These are phyloP conservation scores for Steatocranus sp. DNA, from an alignment of 2,797 vertebrate genomes.

Conservation along the genomic window DNA sequence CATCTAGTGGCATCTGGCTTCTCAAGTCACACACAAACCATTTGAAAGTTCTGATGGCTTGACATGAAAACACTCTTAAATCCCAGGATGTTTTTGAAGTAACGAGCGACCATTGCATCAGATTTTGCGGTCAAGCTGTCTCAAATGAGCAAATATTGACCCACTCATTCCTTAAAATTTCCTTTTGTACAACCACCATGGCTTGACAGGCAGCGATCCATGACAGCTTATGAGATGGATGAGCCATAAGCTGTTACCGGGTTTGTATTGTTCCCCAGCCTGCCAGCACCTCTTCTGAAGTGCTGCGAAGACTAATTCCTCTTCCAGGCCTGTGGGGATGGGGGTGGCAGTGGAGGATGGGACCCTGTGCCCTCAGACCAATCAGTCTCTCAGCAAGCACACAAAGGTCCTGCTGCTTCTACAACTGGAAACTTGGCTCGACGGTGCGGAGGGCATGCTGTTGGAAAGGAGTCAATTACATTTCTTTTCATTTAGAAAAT, in stretches of 20 bases:
- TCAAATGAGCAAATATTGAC: constrained; percentile 22
- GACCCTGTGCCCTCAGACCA: constrained; percentile 51
- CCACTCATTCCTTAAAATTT: constrained; percentile 33
- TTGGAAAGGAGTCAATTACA: constrained; percentile 52
- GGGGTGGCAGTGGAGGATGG: constrained; percentile 24
- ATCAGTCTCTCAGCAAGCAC: constrained; percentile 69
- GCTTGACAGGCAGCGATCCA: constrained; percentile 28
- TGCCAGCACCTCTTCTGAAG: constrained; percentile 59
- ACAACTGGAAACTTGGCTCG: constrained; percentile 64
- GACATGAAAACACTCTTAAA: not conserved
- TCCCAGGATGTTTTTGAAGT: not conserved
- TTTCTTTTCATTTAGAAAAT: constrained; percentile 57
- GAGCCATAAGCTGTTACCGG: constrained; percentile 61
- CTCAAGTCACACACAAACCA: not conserved
- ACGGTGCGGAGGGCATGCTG: constrained; percentile 33
- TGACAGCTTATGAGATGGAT: constrained; percentile 61
- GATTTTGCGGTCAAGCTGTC: constrained; percentile 14
- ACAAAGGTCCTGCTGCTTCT: constrained; percentile 70
- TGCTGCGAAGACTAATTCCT: constrained; percentile 61
- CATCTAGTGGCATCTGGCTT: not conserved
- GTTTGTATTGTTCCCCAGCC: constrained; percentile 65
- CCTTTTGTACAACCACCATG: constrained; percentile 28
- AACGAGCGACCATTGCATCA: not conserved
- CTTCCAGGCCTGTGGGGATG: constrained; percentile 49
- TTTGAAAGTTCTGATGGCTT: not conserved